phyloP scores from a whole-genome alignment of 1,140 invertebrate genomes.

The Tetranychus cinnabarinus region DNA sequence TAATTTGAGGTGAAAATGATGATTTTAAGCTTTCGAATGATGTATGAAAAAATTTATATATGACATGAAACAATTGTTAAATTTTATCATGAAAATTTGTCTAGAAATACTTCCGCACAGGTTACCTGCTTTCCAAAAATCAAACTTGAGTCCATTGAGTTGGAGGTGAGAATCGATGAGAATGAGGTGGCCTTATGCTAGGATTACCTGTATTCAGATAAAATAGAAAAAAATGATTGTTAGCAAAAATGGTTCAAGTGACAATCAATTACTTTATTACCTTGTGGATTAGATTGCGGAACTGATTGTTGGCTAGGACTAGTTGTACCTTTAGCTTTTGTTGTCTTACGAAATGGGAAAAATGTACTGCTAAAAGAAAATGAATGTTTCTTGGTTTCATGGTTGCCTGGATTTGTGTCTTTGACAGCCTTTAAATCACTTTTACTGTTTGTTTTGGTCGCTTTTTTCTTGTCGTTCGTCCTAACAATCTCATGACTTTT shows the following conservation, averaged over 20 bases:
- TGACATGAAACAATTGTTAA: too few species aligned
- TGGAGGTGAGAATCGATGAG: slow-evolving; percentile 8
- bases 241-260: too few species aligned
- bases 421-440: background rate
- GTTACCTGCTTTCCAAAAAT: background rate
- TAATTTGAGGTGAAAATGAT: too few species aligned
- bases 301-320: background rate
- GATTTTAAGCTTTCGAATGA: too few species aligned
- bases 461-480: background rate
- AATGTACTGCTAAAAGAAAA: background rate
- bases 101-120: too few species aligned
- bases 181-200: slow-evolving; percentile 7
- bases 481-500: background rate
- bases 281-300: background rate
- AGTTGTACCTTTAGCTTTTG: background rate
- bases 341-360: background rate
- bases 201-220: background rate
- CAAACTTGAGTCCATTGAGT: slow-evolving; percentile 12
- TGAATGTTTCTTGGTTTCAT: background rate
- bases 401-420: background rate
- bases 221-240: too few species aligned
- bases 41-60: too few species aligned
- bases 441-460: background rate
- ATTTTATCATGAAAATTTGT: too few species aligned
- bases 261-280: background rate